Evolutionary conservation across 2,113 vertebrate genomes (phyloP).

Genomic region (Patagioenas fasciata): DNA sequence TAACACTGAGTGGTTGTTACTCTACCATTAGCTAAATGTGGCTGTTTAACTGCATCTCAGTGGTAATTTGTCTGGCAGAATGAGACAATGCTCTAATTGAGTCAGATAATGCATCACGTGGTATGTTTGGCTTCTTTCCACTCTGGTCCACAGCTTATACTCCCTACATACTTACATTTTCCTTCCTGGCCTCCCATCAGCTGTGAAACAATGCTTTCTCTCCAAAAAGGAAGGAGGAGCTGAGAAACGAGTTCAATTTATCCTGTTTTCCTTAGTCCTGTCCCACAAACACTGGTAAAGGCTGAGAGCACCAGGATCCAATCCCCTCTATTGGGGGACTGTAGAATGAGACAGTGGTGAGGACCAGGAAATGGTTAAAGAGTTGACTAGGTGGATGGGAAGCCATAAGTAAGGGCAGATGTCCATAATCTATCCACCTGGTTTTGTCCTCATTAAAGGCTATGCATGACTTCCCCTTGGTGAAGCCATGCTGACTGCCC

Average conservation of each 20-base stretch:
- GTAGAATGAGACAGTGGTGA: too few relatives aligned
- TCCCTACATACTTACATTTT: too few relatives aligned
- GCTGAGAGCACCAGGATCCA: background rate
- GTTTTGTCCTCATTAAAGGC: too few relatives aligned
- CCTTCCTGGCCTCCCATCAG: background rate
- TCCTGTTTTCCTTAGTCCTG: background rate
- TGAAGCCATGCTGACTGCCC: too few relatives aligned
- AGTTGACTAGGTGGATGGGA: background rate
- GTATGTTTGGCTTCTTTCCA: background rate
- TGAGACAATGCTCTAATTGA: background rate
- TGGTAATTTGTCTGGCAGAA: background rate
- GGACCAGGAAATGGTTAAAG: background rate
- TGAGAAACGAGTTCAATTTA: background rate
- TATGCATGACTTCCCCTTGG: too few relatives aligned
- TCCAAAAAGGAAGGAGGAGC: background rate
- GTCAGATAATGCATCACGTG: background rate
- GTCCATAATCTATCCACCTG: background rate
- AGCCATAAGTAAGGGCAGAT: background rate
- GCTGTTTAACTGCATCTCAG: background rate
- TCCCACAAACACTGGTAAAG: background rate
- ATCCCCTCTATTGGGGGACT: background rate
- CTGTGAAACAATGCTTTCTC: background rate
- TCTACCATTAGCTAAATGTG: fast-evolving
- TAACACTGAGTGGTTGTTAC: background rate
- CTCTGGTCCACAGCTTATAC: background rate